Conservation (phyloP, 2,888 invertebrate genomes). For the Fissipunctia ypsillon region DNA sequence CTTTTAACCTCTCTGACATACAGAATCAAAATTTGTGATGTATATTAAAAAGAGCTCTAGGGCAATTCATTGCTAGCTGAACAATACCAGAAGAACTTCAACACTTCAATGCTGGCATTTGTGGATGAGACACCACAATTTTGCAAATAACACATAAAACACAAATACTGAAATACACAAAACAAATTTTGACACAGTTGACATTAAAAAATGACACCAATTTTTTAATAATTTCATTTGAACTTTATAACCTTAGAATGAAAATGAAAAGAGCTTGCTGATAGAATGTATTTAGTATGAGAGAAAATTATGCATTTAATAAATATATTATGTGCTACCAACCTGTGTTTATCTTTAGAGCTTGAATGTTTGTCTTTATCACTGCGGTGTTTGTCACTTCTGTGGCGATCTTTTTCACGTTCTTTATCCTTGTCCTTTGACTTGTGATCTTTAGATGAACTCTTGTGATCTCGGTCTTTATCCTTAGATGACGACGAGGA, state of each 20-base stretch:
- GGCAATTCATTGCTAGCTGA: slow-evolving; percentile 4
- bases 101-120: not conserved
- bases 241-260: not conserved
- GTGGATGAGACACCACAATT: slow-evolving; percentile 9
- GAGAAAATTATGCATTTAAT: slow-evolving; percentile 14
- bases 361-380: slow-evolving; percentile 87
- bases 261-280: not conserved
- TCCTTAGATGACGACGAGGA: slow-evolving; percentile 86
- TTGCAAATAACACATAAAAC: not conserved
- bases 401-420: slow-evolving; percentile 83
- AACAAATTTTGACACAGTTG: slow-evolving; percentile 48
- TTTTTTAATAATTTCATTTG: slow-evolving; percentile 12
- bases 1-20: slow-evolving; percentile 6
- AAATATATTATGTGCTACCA: slow-evolving; percentile 30
- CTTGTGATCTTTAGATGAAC: slow-evolving; percentile 70
- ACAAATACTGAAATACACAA: slow-evolving; percentile 19
- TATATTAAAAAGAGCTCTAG: slow-evolving; percentile 20
- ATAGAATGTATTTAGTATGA: not conserved
- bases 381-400: slow-evolving; percentile 84
- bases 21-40: slow-evolving; percentile 10
- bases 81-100: slow-evolving; percentile 19
- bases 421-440: slow-evolving; percentile 72
- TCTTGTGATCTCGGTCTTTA: slow-evolving; percentile 77
- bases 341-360: slow-evolving; percentile 91
- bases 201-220: slow-evolving; percentile 38